Evolutionary conservation across 2,113 vertebrate species (phyloP).

Genomic region (Micronycteris hirsuta): DNA sequence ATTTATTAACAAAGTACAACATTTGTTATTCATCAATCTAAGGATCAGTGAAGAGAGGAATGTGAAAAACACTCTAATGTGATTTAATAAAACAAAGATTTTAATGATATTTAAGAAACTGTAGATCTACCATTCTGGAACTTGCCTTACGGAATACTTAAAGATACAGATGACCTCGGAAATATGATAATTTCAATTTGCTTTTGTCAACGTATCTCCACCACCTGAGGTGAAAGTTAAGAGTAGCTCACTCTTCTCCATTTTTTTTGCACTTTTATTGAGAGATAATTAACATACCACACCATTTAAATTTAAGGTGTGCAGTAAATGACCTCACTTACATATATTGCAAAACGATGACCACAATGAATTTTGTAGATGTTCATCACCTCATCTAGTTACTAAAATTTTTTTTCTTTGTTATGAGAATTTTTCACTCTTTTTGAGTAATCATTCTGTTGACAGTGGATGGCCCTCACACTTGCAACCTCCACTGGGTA

Average conservation of each 20-base stretch:
- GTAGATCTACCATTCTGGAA: background rate
- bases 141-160: background rate
- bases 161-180: background rate
- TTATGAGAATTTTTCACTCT: background rate
- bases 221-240: background rate
- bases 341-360: background rate
- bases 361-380: background rate
- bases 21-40: background rate
- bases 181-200: background rate
- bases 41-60: background rate
- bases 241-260: background rate
- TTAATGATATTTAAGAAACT: background rate
- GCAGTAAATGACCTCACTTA: background rate
- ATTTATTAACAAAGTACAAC: background rate
- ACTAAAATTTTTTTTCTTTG: background rate
- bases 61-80: background rate
- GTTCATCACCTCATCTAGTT: background rate
- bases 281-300: background rate
- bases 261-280: background rate
- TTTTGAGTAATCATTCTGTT: background rate
- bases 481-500: background rate
- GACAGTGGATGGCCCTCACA: background rate
- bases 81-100: background rate
- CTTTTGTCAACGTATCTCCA: background rate
- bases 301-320: background rate